phyloP scores from a whole-genome alignment of 2,888 invertebrate species.

The Aradus depressus region DNA sequence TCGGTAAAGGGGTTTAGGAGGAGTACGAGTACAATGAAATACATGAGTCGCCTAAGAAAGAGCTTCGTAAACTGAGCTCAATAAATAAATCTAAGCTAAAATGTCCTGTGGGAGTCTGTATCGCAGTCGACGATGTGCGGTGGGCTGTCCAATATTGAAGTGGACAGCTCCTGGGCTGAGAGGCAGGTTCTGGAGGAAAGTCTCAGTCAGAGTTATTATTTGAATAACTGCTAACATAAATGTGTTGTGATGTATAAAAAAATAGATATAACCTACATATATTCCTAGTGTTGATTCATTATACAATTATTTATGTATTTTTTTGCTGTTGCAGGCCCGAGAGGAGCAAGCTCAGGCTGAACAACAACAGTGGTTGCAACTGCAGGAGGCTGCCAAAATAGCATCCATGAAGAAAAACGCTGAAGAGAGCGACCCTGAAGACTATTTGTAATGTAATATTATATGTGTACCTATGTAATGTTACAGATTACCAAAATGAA shows the following conservation, averaged over 20 bases:
- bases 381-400: conserved; percentile 50
- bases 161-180: no score
- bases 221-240: not conserved
- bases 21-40: no score
- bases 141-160: no score
- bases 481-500: not conserved
- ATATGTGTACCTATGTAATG: not conserved
- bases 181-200: no score
- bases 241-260: not conserved
- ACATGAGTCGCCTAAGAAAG: no score
- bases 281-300: not conserved
- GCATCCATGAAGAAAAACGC: conserved; percentile 41
- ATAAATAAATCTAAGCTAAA: not conserved
- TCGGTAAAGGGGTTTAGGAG: no score
- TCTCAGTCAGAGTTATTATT: not conserved
- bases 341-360: conserved; percentile 89
- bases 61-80: not conserved
- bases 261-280: no score
- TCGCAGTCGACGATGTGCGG: no score
- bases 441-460: conserved; percentile 31
- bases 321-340: conserved; percentile 47
- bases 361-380: conserved; percentile 75
- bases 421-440: conserved; percentile 45
- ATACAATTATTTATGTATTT: not conserved
- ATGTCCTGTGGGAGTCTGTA: no score